Conservation (phyloP, 1,140 invertebrate species). For the Drosophila nebulosa region DNA sequence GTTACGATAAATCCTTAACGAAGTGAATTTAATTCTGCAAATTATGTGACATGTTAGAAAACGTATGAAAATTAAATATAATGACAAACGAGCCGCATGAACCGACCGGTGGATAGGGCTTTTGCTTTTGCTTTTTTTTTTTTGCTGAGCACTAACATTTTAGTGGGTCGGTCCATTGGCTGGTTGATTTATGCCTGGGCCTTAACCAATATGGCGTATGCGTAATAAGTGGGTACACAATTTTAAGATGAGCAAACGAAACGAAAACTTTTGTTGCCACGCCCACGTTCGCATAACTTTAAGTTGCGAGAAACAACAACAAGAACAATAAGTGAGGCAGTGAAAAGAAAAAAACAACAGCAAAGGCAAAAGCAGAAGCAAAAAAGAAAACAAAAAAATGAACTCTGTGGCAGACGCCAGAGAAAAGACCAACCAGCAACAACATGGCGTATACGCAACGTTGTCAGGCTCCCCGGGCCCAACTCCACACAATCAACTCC, state of each 20-base stretch:
- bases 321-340: neutral
- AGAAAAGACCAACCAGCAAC: conserved; percentile 15
- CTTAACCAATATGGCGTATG: conserved; percentile 42
- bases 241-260: conserved; percentile 12
- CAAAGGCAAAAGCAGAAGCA: conserved; percentile 9
- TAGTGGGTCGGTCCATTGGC: neutral
- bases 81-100: too few relatives aligned
- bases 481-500: neutral
- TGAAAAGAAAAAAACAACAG: too few relatives aligned
- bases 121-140: too few relatives aligned
- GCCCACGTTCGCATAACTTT: conserved; percentile 24
- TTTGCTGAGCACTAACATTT: conserved; percentile 2
- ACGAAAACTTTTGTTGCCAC: conserved; percentile 25
- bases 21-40: too few relatives aligned
- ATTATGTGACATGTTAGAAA: too few relatives aligned
- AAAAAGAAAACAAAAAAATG: neutral
- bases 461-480: neutral
- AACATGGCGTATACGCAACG: conserved; percentile 66
- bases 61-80: too few relatives aligned
- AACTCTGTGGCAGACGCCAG: conserved; percentile 1
- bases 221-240: conserved; percentile 32
- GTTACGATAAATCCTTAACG: too few relatives aligned
- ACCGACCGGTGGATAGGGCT: too few relatives aligned
- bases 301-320: conserved; percentile 11
- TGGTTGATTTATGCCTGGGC: conserved; percentile 1